A percentile compares a stretch with the other conserved stretches of the same genome.
Conservation (phyloP, 2,113 vertebrate genomes). For the Bubalus kerabau region DNA sequence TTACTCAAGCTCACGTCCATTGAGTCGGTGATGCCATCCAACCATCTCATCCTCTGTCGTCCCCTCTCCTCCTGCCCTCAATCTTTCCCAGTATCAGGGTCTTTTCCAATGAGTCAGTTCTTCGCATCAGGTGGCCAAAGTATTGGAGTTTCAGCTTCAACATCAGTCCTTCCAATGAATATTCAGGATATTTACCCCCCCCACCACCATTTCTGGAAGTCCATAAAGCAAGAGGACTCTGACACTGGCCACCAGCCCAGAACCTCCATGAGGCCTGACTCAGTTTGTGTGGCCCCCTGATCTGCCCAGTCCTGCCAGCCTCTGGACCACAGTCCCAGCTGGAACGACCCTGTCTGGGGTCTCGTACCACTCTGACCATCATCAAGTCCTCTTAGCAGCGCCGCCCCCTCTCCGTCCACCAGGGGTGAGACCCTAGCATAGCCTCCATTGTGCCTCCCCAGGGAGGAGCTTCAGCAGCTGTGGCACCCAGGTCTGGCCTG, state of each 20-base stretch:
- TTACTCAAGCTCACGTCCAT: not conserved
- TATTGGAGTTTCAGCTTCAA: not conserved
- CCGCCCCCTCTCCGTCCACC: not conserved
- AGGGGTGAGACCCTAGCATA: not conserved
- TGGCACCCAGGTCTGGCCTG: not conserved
- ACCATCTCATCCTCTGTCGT: not conserved
- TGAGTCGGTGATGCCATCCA: not conserved
- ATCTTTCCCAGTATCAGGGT: not conserved
- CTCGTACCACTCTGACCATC: fast-evolving
- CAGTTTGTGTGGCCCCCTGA: not conserved
- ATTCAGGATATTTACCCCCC: not conserved
- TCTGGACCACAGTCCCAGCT: not conserved
- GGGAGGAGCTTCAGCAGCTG: fast-evolving
- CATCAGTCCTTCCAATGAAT: not conserved
- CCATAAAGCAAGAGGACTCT: too few species aligned
- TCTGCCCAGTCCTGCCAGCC: not conserved
- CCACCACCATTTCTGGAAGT: not conserved
- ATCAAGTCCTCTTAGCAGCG: not conserved
- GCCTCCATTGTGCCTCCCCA: not conserved
- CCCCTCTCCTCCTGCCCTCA: not conserved
- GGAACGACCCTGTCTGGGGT: not conserved
- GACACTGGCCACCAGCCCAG: not conserved
- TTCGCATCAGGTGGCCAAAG: not conserved
- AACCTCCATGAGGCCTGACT: not conserved
- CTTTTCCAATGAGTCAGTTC: not conserved